Evolutionary conservation across 2,113 vertebrate genomes (phyloP).

Genomic region (Osmerus mordax): DNA sequence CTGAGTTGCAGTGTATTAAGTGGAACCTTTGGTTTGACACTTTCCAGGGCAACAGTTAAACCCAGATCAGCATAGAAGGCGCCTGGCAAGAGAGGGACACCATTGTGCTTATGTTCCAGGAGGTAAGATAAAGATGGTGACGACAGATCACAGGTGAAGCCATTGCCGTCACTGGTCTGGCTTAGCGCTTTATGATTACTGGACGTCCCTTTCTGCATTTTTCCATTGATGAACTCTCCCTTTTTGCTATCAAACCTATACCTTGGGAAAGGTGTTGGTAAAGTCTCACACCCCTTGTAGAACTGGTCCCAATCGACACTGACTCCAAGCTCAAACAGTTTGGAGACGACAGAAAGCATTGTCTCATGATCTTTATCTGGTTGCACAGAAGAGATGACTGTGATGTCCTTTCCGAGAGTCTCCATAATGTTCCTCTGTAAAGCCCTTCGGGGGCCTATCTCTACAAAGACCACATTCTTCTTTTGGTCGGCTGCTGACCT

Average conservation of each 20-base stretch:
- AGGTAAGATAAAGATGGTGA: conserved; percentile 64
- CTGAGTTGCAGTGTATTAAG: conserved; percentile 69
- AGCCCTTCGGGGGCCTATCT: conserved; percentile 75
- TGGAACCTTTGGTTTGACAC: conserved; percentile 69
- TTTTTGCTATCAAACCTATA: conserved; percentile 79
- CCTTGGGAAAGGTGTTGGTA: conserved; percentile 68
- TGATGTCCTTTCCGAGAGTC: conserved; percentile 63
- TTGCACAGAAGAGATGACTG: conserved; percentile 69
- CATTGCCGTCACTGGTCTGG: conserved; percentile 44
- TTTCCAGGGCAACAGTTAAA: conserved; percentile 70
- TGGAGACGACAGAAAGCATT: conserved; percentile 59
- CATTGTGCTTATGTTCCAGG: conserved; percentile 76
- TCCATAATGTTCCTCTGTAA: conserved; percentile 78
- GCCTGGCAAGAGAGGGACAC: conserved; percentile 74
- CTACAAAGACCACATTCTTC: conserved; percentile 74
- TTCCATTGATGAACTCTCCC: conserved; percentile 53
- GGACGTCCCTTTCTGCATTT: conserved; percentile 49
- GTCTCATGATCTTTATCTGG: conserved; percentile 71
- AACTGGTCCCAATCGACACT: conserved; percentile 75
- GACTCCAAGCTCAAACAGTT: conserved; percentile 74
- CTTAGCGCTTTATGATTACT: conserved; percentile 71
- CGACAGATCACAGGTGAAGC: conserved; percentile 70
- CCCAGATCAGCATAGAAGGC: conserved; percentile 79
- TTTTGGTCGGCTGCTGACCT: conserved; percentile 58
- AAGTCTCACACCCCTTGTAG: conserved; percentile 64